Base-by-base conservation (phyloP, 2,113 vertebrate species). In the Capreolus pygargus region DNA sequence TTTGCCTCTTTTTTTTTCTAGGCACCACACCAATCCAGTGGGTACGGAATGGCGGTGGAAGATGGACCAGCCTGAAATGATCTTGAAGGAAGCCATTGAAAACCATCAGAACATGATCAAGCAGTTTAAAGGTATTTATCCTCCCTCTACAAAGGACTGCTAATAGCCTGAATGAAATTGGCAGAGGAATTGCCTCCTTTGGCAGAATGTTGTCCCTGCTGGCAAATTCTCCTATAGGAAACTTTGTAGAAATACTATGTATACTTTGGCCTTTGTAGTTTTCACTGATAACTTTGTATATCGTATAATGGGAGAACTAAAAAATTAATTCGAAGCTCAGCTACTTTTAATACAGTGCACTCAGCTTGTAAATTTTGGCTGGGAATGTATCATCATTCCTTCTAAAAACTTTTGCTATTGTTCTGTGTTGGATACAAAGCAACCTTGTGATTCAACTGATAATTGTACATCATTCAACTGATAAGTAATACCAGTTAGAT, bases 31-130 rank as follows among this genome's bases (percentile, higher is more conserved):
- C 23, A 99, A 99, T 96, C 99, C 99, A 0, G 99, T 99, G 98
- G 99, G 99, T 79, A 99, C 99, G 0, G 99, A 99, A 96, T 99
- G 99, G 99, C 98, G 98, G 36, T 99, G 99, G 99, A 99, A 99
- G 97, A 99, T 99, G 99, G 99, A 99, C 98, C 99, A 99, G 14
- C 99, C 99, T 0, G 99, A 99, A 95, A 95, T 99, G 94, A 99
- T 99, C 98, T 97, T 99, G 85, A 98, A 99, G 96, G 99, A 99
- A 33, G 99, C 99, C 7, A 17, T 99, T 13, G 99, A 99, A 97
- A 99, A 99, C 97, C 99, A 99, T 96, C 99, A 99, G 98, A 99
- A 97, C 97, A 99, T 99, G 99, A 99, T 99, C 86, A 99, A 98
- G 57, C 99, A 99, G 95, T 99, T 99, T 98, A 99, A 99, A 99